phyloP scores from a whole-genome alignment of 2,113 vertebrate species.

The Periophthalmodon schlosseri region DNA sequence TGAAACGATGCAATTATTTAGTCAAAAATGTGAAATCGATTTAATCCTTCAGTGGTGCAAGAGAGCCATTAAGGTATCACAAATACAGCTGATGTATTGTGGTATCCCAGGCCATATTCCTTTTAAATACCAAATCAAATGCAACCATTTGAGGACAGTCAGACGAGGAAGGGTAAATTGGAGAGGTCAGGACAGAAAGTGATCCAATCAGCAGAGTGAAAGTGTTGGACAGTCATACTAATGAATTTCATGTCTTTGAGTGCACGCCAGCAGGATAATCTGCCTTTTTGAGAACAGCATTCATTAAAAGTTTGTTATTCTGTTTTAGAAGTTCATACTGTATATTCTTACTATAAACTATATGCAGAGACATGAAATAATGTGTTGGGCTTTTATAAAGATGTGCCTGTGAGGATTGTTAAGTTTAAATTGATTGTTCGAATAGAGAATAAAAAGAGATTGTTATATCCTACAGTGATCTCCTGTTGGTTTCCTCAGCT shows the following conservation, averaged over 20 bases:
- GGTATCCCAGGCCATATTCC: constrained; percentile 65
- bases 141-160: constrained; percentile 63
- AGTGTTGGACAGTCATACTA: constrained; percentile 52
- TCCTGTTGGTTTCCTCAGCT: constrained; percentile 54
- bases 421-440: constrained; percentile 73
- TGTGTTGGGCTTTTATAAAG: constrained; percentile 73
- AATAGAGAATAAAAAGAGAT: constrained; percentile 75
- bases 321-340: constrained; percentile 71
- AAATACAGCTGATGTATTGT: constrained; percentile 54
- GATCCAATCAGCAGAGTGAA: constrained; percentile 47
- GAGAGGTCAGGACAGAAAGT: constrained; percentile 25
- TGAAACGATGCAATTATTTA: constrained; percentile 55
- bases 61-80: constrained; percentile 50
- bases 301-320: constrained; percentile 71
- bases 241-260: constrained; percentile 64
- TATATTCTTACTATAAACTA: constrained; percentile 73
- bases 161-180: constrained; percentile 17
- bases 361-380: constrained; percentile 53
- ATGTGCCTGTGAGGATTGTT: constrained; percentile 72
- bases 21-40: constrained; percentile 58
- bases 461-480: constrained; percentile 67
- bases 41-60: constrained; percentile 48
- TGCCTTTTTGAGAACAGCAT: constrained; percentile 67
- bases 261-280: constrained; percentile 58
- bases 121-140: constrained; percentile 65